A percentile compares a stretch with the other conserved stretches of the same genome.
Evolutionary conservation across 1,140 invertebrate species (phyloP).

Genomic region (Colletes latitarsis): DNA sequence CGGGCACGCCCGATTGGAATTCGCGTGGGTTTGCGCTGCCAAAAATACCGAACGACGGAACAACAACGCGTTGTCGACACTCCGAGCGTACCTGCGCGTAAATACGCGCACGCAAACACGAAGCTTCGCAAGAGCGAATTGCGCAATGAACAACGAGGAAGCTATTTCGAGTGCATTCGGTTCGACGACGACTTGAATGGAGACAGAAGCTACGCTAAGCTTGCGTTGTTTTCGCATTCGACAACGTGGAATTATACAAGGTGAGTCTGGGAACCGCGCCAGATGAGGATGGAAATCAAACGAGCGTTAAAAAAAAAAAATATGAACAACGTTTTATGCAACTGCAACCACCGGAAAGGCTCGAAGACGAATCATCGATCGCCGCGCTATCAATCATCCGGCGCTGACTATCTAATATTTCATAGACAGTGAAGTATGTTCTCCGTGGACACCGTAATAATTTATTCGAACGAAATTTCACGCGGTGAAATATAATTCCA

Average conservation of each 20-base stretch:
- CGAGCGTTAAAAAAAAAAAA: no score
- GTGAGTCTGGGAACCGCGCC: no score
- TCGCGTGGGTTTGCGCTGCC: constrained; percentile 17
- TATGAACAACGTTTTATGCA: no score
- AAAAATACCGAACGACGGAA: constrained; percentile 1
- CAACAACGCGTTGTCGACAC: neutral
- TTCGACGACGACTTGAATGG: constrained; percentile 10
- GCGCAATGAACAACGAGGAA: constrained; percentile 34
- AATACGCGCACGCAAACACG: neutral
- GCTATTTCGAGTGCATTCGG: constrained; percentile 39
- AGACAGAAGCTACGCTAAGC: constrained; percentile 26
- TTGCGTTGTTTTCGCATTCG: constrained; percentile 21
- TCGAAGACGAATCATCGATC: no score
- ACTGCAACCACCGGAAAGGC: no score
- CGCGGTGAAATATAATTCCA: no score
- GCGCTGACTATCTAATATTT: no score
- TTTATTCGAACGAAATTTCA: no score
- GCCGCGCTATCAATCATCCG: no score
- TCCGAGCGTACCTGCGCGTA: neutral
- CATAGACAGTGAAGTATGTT: no score
- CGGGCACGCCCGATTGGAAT: neutral
- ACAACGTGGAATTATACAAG: neutral
- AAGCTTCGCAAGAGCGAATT: constrained; percentile 23
- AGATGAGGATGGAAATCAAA: no score
- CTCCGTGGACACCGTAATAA: no score